Base-by-base conservation (phyloP, 2,797 vertebrate genomes). In the Rhinoraja longicauda region DNA sequence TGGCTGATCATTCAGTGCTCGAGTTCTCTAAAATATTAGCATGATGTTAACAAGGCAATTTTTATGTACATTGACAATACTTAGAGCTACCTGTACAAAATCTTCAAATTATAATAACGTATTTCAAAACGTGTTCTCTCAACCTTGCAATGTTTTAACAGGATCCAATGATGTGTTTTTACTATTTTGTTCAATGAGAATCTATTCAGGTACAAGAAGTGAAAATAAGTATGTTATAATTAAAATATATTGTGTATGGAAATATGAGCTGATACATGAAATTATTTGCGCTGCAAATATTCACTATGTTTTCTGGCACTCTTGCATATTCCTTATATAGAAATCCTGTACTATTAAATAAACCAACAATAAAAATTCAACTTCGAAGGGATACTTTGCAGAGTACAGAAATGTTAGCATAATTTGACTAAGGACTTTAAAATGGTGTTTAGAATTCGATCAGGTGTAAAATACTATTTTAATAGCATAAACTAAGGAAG, bases 321-420 rank as follows among this genome's bases (percentile, higher is more conserved):
- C 93, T 94, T 93, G n/a, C 93, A 93, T 94, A 94, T 90, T 81
- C 95, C 95, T 94, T 95, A 95, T 95, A 95, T 94, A 95, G 95
- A 86, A 94, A 95, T 95, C 93, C 94, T 93, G 88, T 94, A 93
- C 93, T 93, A 92, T 92, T 92, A 94, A 94, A 94, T 91, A 93
- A 94, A 6, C 67, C 88, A 94, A 70, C 94, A 95, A 93, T 94
- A 94, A 94, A 95, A 95, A 17, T 93, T 94, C 93, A 9, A 0
- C 93, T 93, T 93, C 93, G 62, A 93, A 93, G 93, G 1, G 93
- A 94, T 93, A 93, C 94, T 94, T 94, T 94, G 64, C 93, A 93
- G 94, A 94, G 84, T 82, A 93, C 93, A 93, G 93, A 94, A 94
- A 94, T 9, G n/a, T 94, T 93, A 93, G 15, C 93, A 94, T 94